Evolutionary conservation across 1,140 invertebrate species (phyloP).

Genomic region (Drosophila sechellia): DNA sequence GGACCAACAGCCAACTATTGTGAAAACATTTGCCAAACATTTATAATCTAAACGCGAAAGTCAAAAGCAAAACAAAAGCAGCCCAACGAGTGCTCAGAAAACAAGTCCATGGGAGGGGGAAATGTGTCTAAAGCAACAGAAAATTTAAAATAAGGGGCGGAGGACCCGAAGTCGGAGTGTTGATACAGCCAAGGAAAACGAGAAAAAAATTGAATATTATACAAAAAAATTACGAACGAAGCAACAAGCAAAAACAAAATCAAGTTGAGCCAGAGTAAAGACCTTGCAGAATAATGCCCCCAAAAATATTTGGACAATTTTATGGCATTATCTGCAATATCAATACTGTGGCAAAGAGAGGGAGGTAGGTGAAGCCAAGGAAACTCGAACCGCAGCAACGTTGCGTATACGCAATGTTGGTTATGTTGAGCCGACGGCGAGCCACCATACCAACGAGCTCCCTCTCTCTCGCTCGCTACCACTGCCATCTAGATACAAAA

Average conservation of each 20-base stretch:
- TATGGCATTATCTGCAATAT: constrained; percentile 74
- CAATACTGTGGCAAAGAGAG: constrained; percentile 41
- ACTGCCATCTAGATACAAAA: constrained; percentile 65
- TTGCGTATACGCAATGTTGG: constrained; percentile 73
- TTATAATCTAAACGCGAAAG: constrained; percentile 73
- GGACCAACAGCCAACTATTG: constrained; percentile 53
- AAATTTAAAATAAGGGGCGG: constrained; percentile 56
- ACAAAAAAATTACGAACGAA: constrained; percentile 33
- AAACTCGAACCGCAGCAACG: constrained; percentile 30
- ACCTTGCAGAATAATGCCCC: constrained; percentile 58
- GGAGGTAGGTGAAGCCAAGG: constrained; percentile 1
- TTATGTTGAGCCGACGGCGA: constrained; percentile 51
- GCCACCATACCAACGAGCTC: constrained; percentile 10
- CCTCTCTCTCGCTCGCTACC: background rate
- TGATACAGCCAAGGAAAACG: constrained; percentile 5
- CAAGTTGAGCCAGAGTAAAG: constrained; percentile 40
- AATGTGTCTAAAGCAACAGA: constrained; percentile 31
- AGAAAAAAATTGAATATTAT: constrained; percentile 41
- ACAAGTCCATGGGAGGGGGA: constrained; percentile 10
- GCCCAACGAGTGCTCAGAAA: constrained; percentile 55
- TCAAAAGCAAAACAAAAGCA: constrained; percentile 69
- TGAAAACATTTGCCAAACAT: constrained; percentile 73
- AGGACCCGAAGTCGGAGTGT: constrained; percentile 17
- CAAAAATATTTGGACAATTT: constrained; percentile 70
- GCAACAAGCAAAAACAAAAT: constrained; percentile 14